A percentile compares a stretch with the other conserved stretches of the same genome.
These are phyloP conservation scores for Tetrao urogallus DNA, from an alignment of 2,113 vertebrate genomes.

Conservation along the genomic window DNA sequence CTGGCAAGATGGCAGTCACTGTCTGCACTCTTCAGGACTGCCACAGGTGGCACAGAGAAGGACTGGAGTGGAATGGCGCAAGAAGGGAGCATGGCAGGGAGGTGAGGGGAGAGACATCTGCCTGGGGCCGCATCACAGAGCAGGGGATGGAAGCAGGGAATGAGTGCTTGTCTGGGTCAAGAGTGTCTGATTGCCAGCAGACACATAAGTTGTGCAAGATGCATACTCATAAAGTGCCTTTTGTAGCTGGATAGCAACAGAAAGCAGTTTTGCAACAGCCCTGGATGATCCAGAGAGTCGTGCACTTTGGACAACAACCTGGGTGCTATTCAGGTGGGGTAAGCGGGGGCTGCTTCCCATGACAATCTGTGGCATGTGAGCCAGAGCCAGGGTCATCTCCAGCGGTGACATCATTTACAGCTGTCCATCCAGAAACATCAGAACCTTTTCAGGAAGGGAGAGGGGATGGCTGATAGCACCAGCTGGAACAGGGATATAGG, in stretches of 20 bases:
- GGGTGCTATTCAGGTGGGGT: neutral
- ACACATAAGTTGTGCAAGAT: neutral
- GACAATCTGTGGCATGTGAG: too few relatives aligned
- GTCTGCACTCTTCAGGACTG: neutral
- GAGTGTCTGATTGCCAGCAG: neutral
- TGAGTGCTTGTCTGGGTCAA: neutral
- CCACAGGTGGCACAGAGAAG: neutral
- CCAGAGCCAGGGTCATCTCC: too few relatives aligned
- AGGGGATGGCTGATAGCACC: too few relatives aligned
- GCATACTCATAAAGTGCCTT: neutral
- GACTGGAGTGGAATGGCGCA: neutral
- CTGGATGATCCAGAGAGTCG: neutral
- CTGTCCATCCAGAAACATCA: too few relatives aligned
- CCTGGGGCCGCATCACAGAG: neutral
- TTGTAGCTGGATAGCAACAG: neutral
- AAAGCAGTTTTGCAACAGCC: neutral
- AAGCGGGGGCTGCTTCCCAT: neutral
- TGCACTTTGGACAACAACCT: neutral
- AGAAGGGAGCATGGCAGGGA: neutral
- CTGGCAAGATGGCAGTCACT: neutral
- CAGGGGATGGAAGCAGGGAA: neutral
- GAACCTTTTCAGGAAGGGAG: neutral
- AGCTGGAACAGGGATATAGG: neutral
- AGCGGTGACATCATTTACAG: too few relatives aligned
- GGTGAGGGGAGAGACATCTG: neutral